Evolutionary conservation across 1,140 invertebrate genomes (phyloP), one percentile per base, ranked within the genome.

Genomic region (Mercenaria mercenaria): DNA sequence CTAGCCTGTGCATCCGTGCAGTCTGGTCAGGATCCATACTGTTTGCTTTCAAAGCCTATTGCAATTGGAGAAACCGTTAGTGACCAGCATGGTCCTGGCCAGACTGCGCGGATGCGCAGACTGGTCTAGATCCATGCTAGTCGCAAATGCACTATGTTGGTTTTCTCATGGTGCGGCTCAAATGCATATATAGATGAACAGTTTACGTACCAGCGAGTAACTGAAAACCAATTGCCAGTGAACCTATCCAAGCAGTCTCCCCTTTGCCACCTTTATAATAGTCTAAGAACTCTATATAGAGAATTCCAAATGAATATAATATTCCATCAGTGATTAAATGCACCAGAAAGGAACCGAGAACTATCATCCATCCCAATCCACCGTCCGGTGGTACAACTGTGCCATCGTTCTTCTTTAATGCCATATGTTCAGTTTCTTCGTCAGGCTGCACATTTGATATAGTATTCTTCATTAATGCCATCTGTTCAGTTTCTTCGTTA

Each of bases 321-420:
- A 96, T 94, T n/a, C 99, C 99, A 95, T 99, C 99, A 26, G 99
- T 98, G 90, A 99, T 98, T 96, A 99, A 97, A 97, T 99, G 99
- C 95, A 99, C 99, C 97, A 99, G 97, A 96, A 99, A 99, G 11
- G 98, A 99, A 64, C 98, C 98, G 93, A 99, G 97, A 41, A 99
- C 99, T 90, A 99, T 97, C 95, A 99, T 97, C 99, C 99, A 99
- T 1, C 98, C 98, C 95, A 98, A 98, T n/a, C 95, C 95, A 11
- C 93, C 93, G 69, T 94, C 93, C 6, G 93, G 93, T 0, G 92
- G 91, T 29, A 41, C 34, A 69, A 84, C 52, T 20, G 20, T 13
- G 8, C 20, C 52, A 56, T 20, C 3, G 8, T 23, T 56, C 3
- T 56, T 23, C n/a, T 56, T 56, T 4, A 4, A 4, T 3, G 20